Evolutionary conservation across 2,888 invertebrate genomes (phyloP).

Genomic region (Oscheius sp.): DNA sequence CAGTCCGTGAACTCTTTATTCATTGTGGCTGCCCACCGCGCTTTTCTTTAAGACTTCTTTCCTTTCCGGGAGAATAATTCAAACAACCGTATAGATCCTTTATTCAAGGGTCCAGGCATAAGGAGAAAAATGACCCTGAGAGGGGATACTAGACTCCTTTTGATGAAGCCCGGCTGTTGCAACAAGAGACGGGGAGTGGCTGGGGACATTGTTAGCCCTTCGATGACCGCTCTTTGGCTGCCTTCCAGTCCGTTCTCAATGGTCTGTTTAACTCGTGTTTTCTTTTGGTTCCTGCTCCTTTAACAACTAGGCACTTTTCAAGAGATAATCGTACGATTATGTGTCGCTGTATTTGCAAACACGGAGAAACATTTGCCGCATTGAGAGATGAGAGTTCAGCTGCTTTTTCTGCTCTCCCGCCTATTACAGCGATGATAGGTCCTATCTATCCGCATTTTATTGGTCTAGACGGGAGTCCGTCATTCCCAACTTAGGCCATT

Average conservation of each 20-base stretch:
- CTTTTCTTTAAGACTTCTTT: no score
- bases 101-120: no score
- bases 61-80: no score
- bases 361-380: slow-evolving; percentile 18
- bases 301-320: not conserved
- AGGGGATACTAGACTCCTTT: not conserved
- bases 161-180: slow-evolving; percentile 15
- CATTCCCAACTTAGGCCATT: not conserved
- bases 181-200: slow-evolving; percentile 14
- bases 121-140: slow-evolving; percentile 19
- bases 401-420: slow-evolving; percentile 21
- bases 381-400: slow-evolving; percentile 24
- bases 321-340: slow-evolving; percentile 11
- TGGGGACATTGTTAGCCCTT: slow-evolving; percentile 32
- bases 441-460: not conserved
- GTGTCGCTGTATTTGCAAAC: slow-evolving; percentile 20
- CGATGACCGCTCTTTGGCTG: slow-evolving; percentile 23
- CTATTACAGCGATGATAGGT: slow-evolving; percentile 10
- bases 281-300: not conserved
- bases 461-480: not conserved
- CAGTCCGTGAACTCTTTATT: no score
- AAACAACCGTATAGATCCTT: no score
- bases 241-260: not conserved
- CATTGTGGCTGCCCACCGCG: no score
- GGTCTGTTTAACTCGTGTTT: not conserved